These are phyloP conservation scores for Suncus etruscus DNA, from an alignment of 2,113 vertebrate species.

Conservation along the genomic window DNA sequence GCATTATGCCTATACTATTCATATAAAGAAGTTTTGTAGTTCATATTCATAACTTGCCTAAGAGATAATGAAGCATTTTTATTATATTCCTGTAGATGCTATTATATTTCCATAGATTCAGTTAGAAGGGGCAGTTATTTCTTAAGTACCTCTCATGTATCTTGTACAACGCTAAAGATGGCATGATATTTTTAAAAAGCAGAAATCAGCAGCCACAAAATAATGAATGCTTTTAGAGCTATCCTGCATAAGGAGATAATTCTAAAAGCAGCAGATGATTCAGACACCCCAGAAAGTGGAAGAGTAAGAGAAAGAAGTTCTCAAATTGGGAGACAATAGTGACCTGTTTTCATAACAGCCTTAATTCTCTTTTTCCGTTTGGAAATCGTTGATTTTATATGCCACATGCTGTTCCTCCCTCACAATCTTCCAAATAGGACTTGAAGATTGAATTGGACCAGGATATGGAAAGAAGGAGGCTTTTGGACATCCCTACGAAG, in stretches of 20 bases:
- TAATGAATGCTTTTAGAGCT: background rate
- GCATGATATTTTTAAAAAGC: background rate
- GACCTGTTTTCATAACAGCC: background rate
- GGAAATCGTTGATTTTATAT: background rate
- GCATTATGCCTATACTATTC: background rate
- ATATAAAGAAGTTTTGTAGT: constrained; percentile 11
- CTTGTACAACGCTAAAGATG: background rate
- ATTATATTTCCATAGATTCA: background rate
- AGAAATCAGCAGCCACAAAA: constrained; percentile 24
- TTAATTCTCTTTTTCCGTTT: background rate
- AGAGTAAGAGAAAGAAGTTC: background rate
- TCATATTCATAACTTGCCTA: background rate
- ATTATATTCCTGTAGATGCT: background rate
- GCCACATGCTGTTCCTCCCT: background rate
- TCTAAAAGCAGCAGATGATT: background rate
- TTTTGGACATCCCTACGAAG: background rate
- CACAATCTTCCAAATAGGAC: too few relatives aligned
- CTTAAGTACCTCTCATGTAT: background rate
- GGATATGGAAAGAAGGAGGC: background rate
- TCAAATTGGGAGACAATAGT: background rate
- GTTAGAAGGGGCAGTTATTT: constrained; percentile 8
- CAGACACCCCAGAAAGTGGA: background rate
- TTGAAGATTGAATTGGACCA: background rate
- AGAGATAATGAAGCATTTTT: constrained; percentile 45
- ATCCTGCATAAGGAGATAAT: background rate